phyloP scores from a whole-genome alignment of 2,113 vertebrate genomes.

The Nicator chloris region DNA sequence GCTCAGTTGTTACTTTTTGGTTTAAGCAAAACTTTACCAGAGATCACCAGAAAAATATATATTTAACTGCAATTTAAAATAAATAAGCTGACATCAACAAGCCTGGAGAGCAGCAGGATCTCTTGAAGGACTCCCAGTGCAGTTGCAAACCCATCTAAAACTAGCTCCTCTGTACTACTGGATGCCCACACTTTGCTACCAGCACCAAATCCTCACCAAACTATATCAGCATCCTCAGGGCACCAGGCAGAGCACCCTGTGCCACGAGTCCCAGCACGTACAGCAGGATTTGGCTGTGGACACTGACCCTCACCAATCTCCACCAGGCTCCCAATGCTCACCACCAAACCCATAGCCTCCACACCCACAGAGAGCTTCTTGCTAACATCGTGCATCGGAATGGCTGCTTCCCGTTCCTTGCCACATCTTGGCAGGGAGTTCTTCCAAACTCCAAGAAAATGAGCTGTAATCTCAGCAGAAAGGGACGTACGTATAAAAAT shows the following conservation, averaged over 20 bases:
- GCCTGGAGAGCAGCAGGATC: background rate
- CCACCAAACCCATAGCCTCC: background rate
- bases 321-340: background rate
- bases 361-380: fast-evolving
- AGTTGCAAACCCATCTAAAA: background rate
- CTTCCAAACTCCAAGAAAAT: conserved; percentile 31
- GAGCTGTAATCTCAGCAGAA: conserved; percentile 53
- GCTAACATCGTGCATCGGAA: background rate
- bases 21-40: background rate
- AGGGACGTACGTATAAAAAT: conserved; percentile 32
- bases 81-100: background rate
- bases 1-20: background rate
- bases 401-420: background rate
- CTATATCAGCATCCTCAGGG: background rate
- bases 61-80: background rate
- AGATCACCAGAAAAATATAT: background rate
- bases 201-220: fast-evolving
- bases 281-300: background rate
- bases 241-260: background rate
- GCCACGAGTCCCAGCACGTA: fast-evolving
- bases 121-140: background rate
- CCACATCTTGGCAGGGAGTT: conserved; percentile 1
- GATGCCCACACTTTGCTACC: background rate
- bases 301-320: background rate
- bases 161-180: background rate